Evolutionary conservation across 1,140 invertebrate genomes (phyloP), one percentile per base, ranked within the genome.

Genomic region (Holotrichia oblita): DNA sequence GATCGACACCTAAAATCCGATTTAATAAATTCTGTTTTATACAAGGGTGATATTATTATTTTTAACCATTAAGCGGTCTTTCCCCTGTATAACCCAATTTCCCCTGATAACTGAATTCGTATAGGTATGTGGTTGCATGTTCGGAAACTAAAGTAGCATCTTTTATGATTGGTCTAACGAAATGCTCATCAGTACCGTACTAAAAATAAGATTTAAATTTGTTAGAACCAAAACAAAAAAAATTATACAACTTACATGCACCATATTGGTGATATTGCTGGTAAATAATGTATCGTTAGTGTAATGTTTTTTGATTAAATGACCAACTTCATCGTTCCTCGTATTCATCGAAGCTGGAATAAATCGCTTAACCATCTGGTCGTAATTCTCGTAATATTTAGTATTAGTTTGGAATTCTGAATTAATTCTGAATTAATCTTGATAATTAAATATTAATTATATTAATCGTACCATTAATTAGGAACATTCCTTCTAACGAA

Each of bases 141-240:
- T 81, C 75, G 12, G 82, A 80, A 10, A 73, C 74, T 42, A 82
- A 76, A 20, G 74, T 41, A 17, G 77, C 79, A 72, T 79, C 78
- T 73, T 83, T 76, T 6, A 79, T 74, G 76, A 83, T 82, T 48
- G 80, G 80, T 78, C 83, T 77, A 0, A 77, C 81, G 42, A 83
- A 84, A 40, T 84, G 82, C 42, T 84, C 82, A 59, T 83, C 80
- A 34, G 80, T 81, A 8, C 81, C 48, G 73, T 81, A 83, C 81
- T 82, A 40, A 79, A 82, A 34, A 34, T 2, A 34, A 34, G 1
- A 34, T 1, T 34, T 4, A 2, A 1, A 34, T 34, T 34, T 4
- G 4, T 4, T 2, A 34, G 34, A 7, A 64, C 69, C 1, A 22
- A 7, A 34, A 34, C 27, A 34, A 34, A 34, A 40, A 6, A 69